Conservation (phyloP, 2,888 invertebrate species). For the Eilema depressum region DNA sequence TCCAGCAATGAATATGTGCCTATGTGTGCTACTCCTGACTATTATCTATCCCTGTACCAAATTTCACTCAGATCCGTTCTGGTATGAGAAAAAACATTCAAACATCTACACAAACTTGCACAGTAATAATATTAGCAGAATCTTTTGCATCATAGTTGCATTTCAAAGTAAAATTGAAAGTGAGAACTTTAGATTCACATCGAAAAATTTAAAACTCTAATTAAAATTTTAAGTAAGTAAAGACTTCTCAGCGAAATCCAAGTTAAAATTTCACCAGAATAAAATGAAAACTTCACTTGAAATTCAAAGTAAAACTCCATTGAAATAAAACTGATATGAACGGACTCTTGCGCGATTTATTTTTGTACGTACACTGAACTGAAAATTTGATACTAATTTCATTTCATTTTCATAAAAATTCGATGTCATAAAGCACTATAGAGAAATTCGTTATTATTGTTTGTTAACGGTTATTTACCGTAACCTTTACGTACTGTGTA, state of each 20-base stretch:
- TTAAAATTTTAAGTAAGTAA: background rate
- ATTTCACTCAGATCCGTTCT: no score
- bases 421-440: no score
- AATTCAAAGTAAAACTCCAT: background rate
- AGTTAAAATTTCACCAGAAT: background rate
- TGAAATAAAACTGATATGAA: background rate
- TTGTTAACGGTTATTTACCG: no score
- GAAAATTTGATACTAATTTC: no score
- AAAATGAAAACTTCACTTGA: background rate
- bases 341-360: background rate
- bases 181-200: background rate
- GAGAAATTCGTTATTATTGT: no score
- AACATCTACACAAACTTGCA: background rate
- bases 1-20: no score
- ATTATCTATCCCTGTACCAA: no score
- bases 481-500: no score
- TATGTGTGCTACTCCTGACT: no score
- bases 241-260: background rate
- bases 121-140: background rate
- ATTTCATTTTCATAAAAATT: no score
- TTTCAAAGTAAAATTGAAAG: background rate
- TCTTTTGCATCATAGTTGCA: background rate
- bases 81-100: no score
- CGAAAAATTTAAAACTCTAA: background rate
- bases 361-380: background rate